Percentiles rank a stretch among this genome's conserved stretches.
Evolutionary conservation across 2,113 vertebrate genomes (phyloP).

Genomic region (Oryzias melastigma): DNA sequence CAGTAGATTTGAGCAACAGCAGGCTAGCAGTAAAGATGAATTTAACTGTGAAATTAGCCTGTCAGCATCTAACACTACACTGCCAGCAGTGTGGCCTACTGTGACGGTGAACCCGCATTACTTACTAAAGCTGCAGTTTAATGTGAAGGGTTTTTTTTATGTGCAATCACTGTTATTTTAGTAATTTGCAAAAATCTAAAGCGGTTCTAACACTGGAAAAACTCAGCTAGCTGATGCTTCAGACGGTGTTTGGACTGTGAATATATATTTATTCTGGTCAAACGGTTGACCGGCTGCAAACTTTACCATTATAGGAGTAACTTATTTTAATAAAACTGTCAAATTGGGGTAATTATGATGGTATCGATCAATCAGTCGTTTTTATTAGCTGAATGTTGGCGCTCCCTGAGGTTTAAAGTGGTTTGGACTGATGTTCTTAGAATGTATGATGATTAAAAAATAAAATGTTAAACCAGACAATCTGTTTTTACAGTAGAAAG

Average conservation of each 20-base stretch:
- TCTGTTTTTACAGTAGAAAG: constrained; percentile 43
- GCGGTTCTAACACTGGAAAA: too few species aligned
- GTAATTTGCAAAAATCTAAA: constrained; percentile 22
- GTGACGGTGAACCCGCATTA: constrained; percentile 28
- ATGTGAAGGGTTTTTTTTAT: constrained; percentile 22
- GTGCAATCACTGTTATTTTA: constrained; percentile 41
- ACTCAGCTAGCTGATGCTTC: too few species aligned
- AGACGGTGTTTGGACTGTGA: neutral
- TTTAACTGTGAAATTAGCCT: constrained; percentile 54
- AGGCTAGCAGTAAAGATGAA: constrained; percentile 14
- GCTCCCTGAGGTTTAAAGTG: neutral
- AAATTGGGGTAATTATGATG: too few species aligned
- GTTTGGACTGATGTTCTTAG: constrained; percentile 1
- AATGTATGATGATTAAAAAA: constrained; percentile 24
- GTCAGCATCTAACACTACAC: constrained; percentile 17
- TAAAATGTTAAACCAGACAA: constrained; percentile 57
- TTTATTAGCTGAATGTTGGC: neutral
- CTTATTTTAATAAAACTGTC: too few species aligned
- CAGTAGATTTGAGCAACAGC: constrained; percentile 11
- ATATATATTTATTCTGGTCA: constrained; percentile 8
- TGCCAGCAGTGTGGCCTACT: constrained; percentile 15
- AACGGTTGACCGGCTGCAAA: neutral
- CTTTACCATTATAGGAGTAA: too few species aligned
- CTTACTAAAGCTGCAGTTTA: constrained; percentile 37
- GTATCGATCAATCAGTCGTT: neutral